A percentile compares a stretch with the other conserved stretches of the same genome.
These are phyloP conservation scores for Trichomycterus rosablanca DNA, from an alignment of 2,113 vertebrate genomes.

Conservation along the genomic window DNA sequence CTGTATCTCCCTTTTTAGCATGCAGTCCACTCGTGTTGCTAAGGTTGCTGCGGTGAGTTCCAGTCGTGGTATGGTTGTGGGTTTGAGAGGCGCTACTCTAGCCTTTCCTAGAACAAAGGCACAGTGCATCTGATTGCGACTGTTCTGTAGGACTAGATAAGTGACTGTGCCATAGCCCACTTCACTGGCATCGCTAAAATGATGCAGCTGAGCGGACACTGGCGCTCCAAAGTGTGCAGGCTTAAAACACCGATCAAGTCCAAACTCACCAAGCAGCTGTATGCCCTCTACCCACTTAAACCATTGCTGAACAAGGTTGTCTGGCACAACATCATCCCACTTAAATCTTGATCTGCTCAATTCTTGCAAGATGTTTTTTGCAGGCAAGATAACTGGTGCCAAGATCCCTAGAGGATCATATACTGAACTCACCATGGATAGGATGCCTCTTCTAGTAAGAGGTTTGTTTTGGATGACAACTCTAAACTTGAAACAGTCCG, in stretches of 20 bases:
- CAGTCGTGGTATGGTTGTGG: neutral
- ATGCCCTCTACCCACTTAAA: neutral
- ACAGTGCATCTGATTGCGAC: no score
- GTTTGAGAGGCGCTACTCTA: conserved; percentile 11
- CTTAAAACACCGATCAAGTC: neutral
- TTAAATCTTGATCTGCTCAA: neutral
- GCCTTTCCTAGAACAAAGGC: neutral
- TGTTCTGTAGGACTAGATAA: no score
- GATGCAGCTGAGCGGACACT: neutral
- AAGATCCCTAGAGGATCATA: neutral
- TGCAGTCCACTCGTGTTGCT: neutral
- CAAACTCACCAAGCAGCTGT: neutral
- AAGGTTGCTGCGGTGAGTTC: conserved; percentile 18
- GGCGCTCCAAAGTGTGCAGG: conserved; percentile 5
- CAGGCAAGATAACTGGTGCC: neutral
- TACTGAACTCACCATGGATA: no score
- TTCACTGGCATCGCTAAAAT: neutral
- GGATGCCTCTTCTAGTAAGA: no score
- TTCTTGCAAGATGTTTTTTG: no score
- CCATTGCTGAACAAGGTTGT: neutral
- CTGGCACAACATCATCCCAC: neutral
- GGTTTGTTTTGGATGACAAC: no score
- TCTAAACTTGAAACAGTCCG: neutral
- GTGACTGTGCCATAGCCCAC: neutral
- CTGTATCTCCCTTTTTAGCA: neutral